A percentile compares a stretch with the other conserved stretches of the same genome.
These are phyloP conservation scores for Eumeta japonica DNA, from an alignment of 1,140 invertebrate genomes.

Conservation along the genomic window DNA sequence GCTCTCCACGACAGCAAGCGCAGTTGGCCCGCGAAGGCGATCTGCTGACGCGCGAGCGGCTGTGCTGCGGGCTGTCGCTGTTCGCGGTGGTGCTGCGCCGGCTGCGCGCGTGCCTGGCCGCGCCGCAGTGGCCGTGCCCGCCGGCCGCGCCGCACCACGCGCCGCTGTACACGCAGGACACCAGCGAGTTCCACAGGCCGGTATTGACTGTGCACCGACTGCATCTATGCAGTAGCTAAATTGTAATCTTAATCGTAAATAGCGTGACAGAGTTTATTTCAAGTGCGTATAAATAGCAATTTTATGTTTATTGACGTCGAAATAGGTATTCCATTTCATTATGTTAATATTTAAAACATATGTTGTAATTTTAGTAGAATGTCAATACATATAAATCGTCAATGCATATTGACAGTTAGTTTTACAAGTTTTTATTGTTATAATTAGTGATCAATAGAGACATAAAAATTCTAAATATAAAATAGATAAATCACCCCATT, in stretches of 20 bases:
- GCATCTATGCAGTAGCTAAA: neutral
- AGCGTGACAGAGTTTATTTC: neutral
- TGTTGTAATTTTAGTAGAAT: too few species aligned
- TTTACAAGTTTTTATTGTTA: too few species aligned
- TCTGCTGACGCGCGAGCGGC: conserved; percentile 90
- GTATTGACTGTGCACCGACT: too few species aligned
- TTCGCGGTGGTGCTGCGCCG: conserved; percentile 93
- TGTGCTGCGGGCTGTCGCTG: conserved; percentile 98
- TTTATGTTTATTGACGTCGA: too few species aligned
- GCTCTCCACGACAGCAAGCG: conserved; percentile 68
- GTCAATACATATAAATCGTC: too few species aligned
- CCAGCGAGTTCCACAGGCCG: conserved; percentile 92
- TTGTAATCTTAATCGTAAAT: neutral
- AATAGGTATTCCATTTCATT: too few species aligned
- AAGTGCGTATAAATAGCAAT: too few species aligned
- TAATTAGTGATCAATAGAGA: too few species aligned
- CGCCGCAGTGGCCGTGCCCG: conserved; percentile 89
- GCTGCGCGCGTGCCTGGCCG: conserved; percentile 81
- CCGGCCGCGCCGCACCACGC: conserved; percentile 61
- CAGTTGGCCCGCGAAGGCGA: conserved; percentile 92
- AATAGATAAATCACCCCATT: too few species aligned
- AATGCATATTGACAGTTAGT: too few species aligned
- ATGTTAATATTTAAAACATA: too few species aligned
- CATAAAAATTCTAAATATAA: too few species aligned
- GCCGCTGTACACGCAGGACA: conserved; percentile 93